Base-by-base conservation (phyloP, 2,888 invertebrate species). In the Aelia acuminata region DNA sequence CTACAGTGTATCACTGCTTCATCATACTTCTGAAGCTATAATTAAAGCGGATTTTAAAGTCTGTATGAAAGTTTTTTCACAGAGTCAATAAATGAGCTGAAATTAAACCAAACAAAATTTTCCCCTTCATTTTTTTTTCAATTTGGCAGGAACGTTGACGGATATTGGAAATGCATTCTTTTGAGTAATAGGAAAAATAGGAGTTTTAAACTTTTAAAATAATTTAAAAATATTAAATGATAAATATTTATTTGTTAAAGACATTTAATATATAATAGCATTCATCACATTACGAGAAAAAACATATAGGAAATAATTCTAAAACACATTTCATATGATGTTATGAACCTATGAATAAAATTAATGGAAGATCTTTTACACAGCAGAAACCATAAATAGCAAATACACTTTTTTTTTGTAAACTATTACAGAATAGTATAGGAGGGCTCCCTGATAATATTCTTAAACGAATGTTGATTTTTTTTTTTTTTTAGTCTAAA, bases 201-300 rank as follows among this genome's bases (percentile, higher is more conserved):
- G 57, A 57, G 13, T 13, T 26, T 11, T 26, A 13, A 26, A 13
- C 26, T 57, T 26, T n/a, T 11, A 57, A 26, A 63, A 31, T 18
- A 18, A 57, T 13, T 2, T 63, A 35, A 31, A 31, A 13, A 0
- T 31, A 63, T 63, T 63, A 63, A 63, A 31, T 63, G 31, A 63
- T 63, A 63, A 63, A 63, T 63, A 63, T 63, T 63, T 63, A 63
- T 63, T 63, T 63, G 63, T 63, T 63, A 63, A 63, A 63, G 63
- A 63, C 63, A 63, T 63, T 63, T 63, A 31, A 31, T 31, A 63
- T 31, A 15, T 18, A 3, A 63, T 31, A 63, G 31, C 31, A 63
- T 35, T 57, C 57, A 57, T 26, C n/a, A 57, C n/a, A 57, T 57
- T 7, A n/a, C 53, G n/a, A 26, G 13, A 57, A 57, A 53, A 2